Evolutionary conservation across 2,113 vertebrate genomes (phyloP), one percentile per base, ranked within the genome.

Genomic region (Oreocharis arfaki): DNA sequence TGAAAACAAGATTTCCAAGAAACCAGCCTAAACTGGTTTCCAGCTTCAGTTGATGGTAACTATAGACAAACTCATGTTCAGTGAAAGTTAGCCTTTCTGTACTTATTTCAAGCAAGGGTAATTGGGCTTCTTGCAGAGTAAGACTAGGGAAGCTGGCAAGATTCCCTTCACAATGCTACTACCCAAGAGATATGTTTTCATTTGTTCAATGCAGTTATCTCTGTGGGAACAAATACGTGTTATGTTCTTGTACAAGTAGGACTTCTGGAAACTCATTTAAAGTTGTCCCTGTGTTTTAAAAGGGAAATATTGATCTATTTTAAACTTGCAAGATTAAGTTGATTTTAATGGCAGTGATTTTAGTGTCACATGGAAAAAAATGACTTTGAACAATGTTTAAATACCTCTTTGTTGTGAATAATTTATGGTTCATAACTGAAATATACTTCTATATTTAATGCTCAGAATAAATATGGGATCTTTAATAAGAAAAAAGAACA

Each of bases 291-390:
- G 33, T 67, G 5, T 71, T 95, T 86, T 67, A 69, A 91, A 95
- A 89, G 26, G 41, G 39, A 75, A 87, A 76, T 93, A 86, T 41
- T 46, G 70, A 42, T 92, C 64, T 95, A 79, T 76, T 89, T 83
- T 69, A 81, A 81, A n/a, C 80, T 85, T 92, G 73, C 68, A 95
- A 88, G 95, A 80, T 89, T 68, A 91, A 93, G 50, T 67, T 80
- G 64, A 83, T 44, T 95, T 76, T 92, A 94, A 91, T 81, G 23
- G 42, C 60, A 81, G 67, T 84, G 69, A 59, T 92, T 95, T 84
- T 63, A 68, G 49, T 60, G 53, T 57, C 32, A 60, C 7, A 24
- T 30, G 28, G 30, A 65, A 87, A 91, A 90, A 93, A 90, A 79
- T 26, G 3, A 42, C 64, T 84, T 93, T 81, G 46, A 88, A 92